phyloP scores from a whole-genome alignment of 2,113 vertebrate species.

The Lota lota region DNA sequence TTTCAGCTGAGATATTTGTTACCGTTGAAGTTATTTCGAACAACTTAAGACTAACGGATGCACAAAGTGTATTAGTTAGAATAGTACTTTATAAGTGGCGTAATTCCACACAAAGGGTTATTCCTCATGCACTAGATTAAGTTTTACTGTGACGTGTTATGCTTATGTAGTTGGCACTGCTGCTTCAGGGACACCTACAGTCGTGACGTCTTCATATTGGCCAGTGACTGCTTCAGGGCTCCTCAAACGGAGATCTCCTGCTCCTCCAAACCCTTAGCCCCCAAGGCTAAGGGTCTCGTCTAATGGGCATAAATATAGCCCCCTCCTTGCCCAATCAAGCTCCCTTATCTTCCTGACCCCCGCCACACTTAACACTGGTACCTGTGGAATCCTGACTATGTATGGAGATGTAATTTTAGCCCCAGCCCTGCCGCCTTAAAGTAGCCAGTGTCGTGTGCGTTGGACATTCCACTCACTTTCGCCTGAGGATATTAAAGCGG shows the following conservation, averaged over 20 bases:
- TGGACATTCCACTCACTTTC: no score
- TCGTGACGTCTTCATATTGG: not conserved
- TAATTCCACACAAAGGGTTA: no score
- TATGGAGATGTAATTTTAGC: slow-evolving; percentile 49
- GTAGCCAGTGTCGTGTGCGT: not conserved
- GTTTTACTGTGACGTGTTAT: no score
- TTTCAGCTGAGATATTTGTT: no score
- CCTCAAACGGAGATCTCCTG: slow-evolving; percentile 2
- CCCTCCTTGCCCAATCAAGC: slow-evolving; percentile 44
- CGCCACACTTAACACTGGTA: slow-evolving; percentile 57
- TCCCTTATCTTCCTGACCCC: slow-evolving; percentile 55
- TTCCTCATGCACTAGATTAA: no score
- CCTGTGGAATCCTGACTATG: slow-evolving; percentile 59
- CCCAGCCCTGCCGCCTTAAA: slow-evolving; percentile 12
- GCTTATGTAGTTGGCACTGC: no score
- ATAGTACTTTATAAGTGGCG: no score
- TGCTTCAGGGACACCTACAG: slow-evolving; percentile 22
- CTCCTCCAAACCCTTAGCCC: slow-evolving; percentile 10
- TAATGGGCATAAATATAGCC: slow-evolving; percentile 62
- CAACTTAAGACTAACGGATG: no score
- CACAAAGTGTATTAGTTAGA: no score
- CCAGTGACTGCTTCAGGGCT: not conserved
- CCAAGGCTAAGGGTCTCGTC: slow-evolving; percentile 35
- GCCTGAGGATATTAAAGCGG: no score
- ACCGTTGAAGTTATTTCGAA: no score